Evolutionary conservation across 2,888 invertebrate genomes (phyloP).

Genomic region (Drosophila atroscutellata): DNA sequence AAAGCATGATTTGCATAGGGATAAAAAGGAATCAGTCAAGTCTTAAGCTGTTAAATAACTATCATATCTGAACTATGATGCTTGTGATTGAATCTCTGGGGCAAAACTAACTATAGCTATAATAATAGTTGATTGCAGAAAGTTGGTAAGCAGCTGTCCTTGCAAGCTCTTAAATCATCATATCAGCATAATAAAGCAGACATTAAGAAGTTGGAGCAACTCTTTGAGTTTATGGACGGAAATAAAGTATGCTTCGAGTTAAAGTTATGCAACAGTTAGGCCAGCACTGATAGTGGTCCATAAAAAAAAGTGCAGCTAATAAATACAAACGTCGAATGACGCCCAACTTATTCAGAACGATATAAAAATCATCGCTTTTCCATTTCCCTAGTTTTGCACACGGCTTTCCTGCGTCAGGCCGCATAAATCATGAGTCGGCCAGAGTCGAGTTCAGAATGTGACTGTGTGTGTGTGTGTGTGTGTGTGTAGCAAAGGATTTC

Average conservation of each 20-base stretch:
- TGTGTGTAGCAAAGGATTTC: slow-evolving; percentile 1
- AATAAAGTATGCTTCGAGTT: background rate
- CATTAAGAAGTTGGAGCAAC: slow-evolving; percentile 8
- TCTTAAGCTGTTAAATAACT: background rate
- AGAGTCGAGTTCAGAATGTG: slow-evolving; percentile 24
- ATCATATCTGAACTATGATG: background rate
- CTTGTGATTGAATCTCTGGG: background rate
- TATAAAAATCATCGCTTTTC: slow-evolving; percentile 52
- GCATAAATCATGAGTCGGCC: slow-evolving; percentile 58
- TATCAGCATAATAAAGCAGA: background rate
- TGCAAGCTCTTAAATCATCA: background rate
- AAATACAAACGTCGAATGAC: slow-evolving; percentile 53
- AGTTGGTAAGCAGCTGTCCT: background rate
- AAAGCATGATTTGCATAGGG: background rate
- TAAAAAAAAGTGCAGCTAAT: slow-evolving; percentile 59
- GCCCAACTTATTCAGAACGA: slow-evolving; percentile 72
- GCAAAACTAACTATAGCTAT: background rate
- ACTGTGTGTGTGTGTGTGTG: background rate
- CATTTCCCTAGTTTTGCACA: background rate
- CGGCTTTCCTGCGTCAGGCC: slow-evolving; percentile 23
- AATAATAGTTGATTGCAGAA: background rate
- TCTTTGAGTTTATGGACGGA: slow-evolving; percentile 6
- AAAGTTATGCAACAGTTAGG: slow-evolving; percentile 11
- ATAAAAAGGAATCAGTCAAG: background rate
- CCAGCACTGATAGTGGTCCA: background rate